These are phyloP conservation scores for Anisognathus igniventris DNA, from an alignment of 2,797 vertebrate genomes.

Conservation along the genomic window DNA sequence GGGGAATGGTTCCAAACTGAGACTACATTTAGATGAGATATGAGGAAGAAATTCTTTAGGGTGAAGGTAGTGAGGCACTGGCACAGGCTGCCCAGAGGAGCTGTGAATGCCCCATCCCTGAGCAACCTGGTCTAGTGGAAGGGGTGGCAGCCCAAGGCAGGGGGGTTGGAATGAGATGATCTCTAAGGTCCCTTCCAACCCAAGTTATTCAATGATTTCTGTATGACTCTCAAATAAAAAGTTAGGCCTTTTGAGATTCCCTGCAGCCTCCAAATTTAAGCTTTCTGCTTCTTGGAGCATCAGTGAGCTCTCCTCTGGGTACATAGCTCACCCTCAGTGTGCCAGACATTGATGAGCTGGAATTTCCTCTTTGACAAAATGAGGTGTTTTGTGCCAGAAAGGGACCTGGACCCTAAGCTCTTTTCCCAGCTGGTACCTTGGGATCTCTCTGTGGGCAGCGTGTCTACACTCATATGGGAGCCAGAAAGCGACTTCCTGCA, in stretches of 20 bases:
- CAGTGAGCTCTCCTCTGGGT: neutral
- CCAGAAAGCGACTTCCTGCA: neutral
- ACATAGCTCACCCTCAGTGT: rapidly evolving
- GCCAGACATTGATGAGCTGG: neutral
- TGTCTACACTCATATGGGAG: rapidly evolving
- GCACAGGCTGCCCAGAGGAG: neutral
- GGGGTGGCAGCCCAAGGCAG: neutral
- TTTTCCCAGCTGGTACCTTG: neutral
- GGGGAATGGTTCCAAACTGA: neutral
- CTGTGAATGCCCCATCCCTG: neutral
- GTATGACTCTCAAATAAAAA: neutral
- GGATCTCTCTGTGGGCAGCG: rapidly evolving
- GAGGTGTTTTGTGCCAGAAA: neutral
- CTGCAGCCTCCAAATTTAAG: neutral
- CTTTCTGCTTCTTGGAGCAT: neutral
- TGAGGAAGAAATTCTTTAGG: neutral
- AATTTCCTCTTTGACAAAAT: neutral
- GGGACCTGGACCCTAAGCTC: neutral
- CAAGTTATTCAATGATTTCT: neutral
- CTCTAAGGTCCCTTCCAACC: neutral
- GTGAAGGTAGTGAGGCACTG: neutral
- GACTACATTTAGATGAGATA: neutral
- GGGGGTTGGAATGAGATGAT: neutral
- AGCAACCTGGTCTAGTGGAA: neutral
- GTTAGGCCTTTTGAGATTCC: neutral